Percentiles rank a stretch among this genome's conserved stretches.
Conservation (phyloP, 2,113 vertebrate species). For the Gobius niger region DNA sequence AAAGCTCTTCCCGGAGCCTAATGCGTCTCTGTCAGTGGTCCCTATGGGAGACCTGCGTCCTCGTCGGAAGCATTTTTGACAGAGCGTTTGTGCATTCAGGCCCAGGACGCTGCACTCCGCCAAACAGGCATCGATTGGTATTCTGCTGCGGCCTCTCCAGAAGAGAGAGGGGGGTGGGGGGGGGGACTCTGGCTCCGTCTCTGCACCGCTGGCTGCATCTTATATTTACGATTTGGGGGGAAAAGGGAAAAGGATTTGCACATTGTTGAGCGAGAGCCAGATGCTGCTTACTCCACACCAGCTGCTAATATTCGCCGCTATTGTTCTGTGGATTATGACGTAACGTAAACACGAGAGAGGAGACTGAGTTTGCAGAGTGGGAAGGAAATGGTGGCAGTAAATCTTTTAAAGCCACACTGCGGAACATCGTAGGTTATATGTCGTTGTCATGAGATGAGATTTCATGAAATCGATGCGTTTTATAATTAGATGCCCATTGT, state of each 20-base stretch:
- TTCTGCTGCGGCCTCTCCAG: not conserved
- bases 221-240: not conserved
- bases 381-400: too few relatives aligned
- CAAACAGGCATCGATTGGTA: not conserved
- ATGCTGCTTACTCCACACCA: constrained; percentile 3
- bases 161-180: not conserved
- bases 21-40: not conserved
- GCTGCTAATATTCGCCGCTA: not conserved
- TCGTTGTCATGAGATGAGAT: too few relatives aligned
- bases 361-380: not conserved
- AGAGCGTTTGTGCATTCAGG: not conserved
- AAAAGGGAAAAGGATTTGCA: not conserved
- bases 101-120: not conserved
- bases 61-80: not conserved
- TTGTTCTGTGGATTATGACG: not conserved
- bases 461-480: too few relatives aligned
- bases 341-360: not conserved
- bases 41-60: constrained; percentile 1
- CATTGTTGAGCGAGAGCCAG: not conserved
- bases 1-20: not conserved
- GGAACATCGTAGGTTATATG: too few relatives aligned
- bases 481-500: too few relatives aligned
- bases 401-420: too few relatives aligned
- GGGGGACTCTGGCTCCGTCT: not conserved
- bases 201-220: not conserved